Evolutionary conservation across 92 coral and sea anemone genomes (phyloP).

Genomic region (Palythoa grandis): DNA sequence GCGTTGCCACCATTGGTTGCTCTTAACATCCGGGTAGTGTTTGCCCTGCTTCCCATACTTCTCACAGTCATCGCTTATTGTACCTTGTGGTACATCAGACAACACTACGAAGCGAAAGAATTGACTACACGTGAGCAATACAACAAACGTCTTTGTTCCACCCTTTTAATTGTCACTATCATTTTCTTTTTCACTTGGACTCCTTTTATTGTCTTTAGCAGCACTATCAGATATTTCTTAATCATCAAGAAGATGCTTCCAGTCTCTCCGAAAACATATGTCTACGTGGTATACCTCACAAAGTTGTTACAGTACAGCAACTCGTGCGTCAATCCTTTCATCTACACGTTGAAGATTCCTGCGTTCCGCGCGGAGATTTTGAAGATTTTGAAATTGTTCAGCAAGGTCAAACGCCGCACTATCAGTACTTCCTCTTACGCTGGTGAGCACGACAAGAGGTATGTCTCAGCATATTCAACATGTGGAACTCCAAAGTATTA

Average conservation of each 20-base stretch:
- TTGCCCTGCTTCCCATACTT: conserved; percentile 1
- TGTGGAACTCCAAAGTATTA: neutral
- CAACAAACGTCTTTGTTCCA: conserved; percentile 21
- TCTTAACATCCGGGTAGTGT: conserved; percentile 11
- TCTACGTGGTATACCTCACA: neutral
- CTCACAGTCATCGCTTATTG: neutral
- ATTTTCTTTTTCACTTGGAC: conserved; percentile 22
- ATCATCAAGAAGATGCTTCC: neutral
- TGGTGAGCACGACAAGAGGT: conserved; percentile 11
- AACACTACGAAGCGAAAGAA: conserved; percentile 8
- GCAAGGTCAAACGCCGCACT: neutral
- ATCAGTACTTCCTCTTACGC: conserved; percentile 17
- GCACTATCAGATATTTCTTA: neutral
- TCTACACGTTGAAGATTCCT: conserved; percentile 24
- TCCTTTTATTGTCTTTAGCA: conserved; percentile 8
- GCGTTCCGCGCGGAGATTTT: conserved; percentile 8
- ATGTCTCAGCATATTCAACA: neutral
- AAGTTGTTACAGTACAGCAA: conserved; percentile 24
- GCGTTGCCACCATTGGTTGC: neutral
- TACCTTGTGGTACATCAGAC: conserved; percentile 14
- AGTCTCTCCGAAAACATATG: neutral
- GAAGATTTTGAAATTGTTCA: neutral
- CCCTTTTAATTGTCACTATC: conserved; percentile 8
- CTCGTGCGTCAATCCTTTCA: conserved; percentile 23
- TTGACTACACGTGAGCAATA: neutral